Evolutionary conservation across 2,113 vertebrate species (phyloP).

Genomic region (Hippocampus abdominalis): DNA sequence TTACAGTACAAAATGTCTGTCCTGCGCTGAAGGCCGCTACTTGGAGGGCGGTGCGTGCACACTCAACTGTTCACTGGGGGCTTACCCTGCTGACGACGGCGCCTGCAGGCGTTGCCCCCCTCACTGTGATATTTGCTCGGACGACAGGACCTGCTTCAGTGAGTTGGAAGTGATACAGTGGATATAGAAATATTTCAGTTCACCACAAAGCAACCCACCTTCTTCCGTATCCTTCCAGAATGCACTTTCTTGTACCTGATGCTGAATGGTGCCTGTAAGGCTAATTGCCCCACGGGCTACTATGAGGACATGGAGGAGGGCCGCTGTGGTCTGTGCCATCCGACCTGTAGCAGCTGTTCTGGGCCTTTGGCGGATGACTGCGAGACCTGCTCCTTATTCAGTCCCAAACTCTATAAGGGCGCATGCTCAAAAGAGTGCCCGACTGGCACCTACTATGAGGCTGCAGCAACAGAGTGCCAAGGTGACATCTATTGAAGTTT

Average conservation of each 20-base stretch:
- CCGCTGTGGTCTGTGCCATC: constrained; percentile 70
- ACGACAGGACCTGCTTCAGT: constrained; percentile 69
- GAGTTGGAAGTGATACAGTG: constrained; percentile 25
- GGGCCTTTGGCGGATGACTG: constrained; percentile 72
- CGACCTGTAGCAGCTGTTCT: constrained; percentile 71
- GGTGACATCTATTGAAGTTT: constrained; percentile 48
- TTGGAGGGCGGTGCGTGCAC: constrained; percentile 63
- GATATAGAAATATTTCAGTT: background rate
- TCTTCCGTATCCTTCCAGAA: constrained; percentile 46
- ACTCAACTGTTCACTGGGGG: constrained; percentile 68
- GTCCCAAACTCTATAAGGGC: constrained; percentile 74
- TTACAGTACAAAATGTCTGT: constrained; percentile 66
- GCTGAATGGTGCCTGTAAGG: constrained; percentile 71
- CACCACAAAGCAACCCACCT: background rate
- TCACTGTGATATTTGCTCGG: constrained; percentile 71
- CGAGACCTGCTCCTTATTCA: constrained; percentile 66
- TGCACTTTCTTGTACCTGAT: constrained; percentile 80
- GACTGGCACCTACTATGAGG: constrained; percentile 70
- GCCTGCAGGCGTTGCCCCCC: constrained; percentile 68
- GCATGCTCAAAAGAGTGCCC: constrained; percentile 69
- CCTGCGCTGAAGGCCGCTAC: constrained; percentile 67
- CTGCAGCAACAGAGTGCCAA: constrained; percentile 70
- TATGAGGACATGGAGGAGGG: constrained; percentile 78
- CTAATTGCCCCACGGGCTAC: constrained; percentile 73
- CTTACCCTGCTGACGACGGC: constrained; percentile 64